Evolutionary conservation across 2,113 vertebrate species (phyloP).

Genomic region (Todiramphus chloris): DNA sequence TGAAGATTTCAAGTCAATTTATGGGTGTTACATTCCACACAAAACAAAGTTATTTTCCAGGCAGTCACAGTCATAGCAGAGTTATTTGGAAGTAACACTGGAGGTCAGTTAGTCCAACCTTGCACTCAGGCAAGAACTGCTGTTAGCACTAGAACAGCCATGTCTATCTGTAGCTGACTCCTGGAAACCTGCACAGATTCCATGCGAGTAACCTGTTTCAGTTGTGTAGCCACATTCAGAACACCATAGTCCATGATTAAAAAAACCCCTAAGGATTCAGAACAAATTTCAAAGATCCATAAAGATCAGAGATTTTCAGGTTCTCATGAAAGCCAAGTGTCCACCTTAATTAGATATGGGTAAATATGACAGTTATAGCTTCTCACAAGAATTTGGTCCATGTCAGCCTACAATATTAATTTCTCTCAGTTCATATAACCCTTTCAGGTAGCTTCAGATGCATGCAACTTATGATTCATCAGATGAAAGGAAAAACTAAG

Average conservation of each 20-base stretch:
- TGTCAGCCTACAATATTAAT: not conserved
- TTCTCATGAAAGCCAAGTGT: not conserved
- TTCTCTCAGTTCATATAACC: not conserved
- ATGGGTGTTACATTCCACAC: not conserved
- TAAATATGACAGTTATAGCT: not conserved
- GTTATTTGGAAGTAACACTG: not conserved
- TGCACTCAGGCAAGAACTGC: not conserved
- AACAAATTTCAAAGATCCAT: not conserved
- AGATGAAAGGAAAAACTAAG: not conserved
- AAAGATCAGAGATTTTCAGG: not conserved
- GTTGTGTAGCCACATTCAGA: not conserved
- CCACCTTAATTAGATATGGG: not conserved
- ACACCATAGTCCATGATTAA: rapidly evolving
- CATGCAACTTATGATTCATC: not conserved
- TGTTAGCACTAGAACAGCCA: not conserved
- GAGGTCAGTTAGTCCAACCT: not conserved
- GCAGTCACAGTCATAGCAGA: not conserved
- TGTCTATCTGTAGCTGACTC: not conserved
- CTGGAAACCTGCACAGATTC: not conserved
- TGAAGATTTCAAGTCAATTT: not conserved
- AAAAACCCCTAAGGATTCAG: not conserved
- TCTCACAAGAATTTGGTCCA: not conserved
- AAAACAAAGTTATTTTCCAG: not conserved
- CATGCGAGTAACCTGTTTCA: not conserved
- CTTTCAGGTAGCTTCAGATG: not conserved